Percentiles rank a stretch among this genome's conserved stretches.
Conservation (phyloP, 2,888 invertebrate species). For the Tupiocoris notatus region DNA sequence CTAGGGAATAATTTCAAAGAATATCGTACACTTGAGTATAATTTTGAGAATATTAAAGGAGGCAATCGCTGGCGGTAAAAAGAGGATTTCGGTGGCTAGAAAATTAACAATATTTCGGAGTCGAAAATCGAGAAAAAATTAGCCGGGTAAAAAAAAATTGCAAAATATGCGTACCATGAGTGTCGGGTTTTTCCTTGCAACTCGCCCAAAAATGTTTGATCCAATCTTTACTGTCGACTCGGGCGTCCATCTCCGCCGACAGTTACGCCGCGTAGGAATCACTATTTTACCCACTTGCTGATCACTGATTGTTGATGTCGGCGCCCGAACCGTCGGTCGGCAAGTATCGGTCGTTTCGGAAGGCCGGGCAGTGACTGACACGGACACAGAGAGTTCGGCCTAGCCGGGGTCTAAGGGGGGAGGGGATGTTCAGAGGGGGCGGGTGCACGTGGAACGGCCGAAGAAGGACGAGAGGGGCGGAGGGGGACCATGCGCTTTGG, state of each 20-base stretch:
- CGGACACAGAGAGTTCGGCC: conserved; percentile 19
- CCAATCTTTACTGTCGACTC: conserved; percentile 55
- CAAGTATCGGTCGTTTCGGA: neutral
- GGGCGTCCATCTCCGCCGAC: conserved; percentile 49
- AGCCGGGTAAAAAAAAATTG: too few species aligned
- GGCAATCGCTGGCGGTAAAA: too few species aligned
- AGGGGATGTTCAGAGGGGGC: neutral
- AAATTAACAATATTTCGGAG: too few species aligned
- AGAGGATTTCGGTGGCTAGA: too few species aligned
- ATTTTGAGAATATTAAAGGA: too few species aligned
- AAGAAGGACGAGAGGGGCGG: too few species aligned
- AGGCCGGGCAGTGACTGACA: conserved; percentile 41
- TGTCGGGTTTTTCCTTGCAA: conserved; percentile 44
- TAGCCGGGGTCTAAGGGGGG: neutral
- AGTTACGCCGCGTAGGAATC: neutral
- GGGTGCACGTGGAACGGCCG: conserved; percentile 45
- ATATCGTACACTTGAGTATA: too few species aligned
- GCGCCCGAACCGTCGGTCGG: neutral
- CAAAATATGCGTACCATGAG: too few species aligned
- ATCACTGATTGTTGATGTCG: neutral
- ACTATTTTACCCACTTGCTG: neutral
- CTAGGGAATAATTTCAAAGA: too few species aligned
- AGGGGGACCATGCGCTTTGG: conserved; percentile 47
- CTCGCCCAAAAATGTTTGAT: conserved; percentile 56
- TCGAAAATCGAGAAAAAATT: too few species aligned